These are phyloP conservation scores for Aphyosemion australe DNA, from an alignment of 2,113 vertebrate genomes.

Conservation along the genomic window DNA sequence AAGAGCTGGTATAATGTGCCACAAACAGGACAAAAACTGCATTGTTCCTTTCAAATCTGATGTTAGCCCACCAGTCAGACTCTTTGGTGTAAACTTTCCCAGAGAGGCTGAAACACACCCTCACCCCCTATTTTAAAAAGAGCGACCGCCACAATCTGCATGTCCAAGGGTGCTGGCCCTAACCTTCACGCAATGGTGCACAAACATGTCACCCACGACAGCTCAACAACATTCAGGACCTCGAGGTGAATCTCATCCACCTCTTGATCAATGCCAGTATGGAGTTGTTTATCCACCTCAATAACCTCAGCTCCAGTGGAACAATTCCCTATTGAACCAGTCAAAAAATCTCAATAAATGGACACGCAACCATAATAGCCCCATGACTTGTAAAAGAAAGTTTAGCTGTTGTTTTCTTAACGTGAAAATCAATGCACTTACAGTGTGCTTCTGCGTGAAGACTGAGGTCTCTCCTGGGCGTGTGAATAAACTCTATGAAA, in stretches of 20 bases:
- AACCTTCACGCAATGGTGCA: not conserved
- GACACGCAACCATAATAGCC: constrained; percentile 1
- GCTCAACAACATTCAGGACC: not conserved
- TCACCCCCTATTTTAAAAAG: not conserved
- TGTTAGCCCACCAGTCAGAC: not conserved
- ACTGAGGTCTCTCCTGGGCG: constrained; percentile 45
- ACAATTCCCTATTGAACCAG: not conserved
- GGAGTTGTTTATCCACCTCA: not conserved
- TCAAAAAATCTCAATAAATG: constrained; percentile 10
- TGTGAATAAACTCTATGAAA: constrained; percentile 64
- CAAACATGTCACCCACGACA: not conserved
- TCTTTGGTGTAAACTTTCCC: not conserved
- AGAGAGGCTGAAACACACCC: not conserved
- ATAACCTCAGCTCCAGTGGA: not conserved
- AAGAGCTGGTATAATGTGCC: not conserved
- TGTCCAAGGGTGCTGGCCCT: not conserved
- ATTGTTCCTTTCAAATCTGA: not conserved
- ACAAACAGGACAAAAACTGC: not conserved
- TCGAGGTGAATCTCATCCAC: not conserved
- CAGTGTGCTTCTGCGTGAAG: constrained; percentile 19
- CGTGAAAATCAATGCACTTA: constrained; percentile 43
- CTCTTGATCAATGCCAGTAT: not conserved
- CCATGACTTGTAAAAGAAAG: constrained; percentile 23
- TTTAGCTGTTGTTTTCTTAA: constrained; percentile 31
- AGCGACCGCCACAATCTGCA: not conserved